phyloP scores from a whole-genome alignment of 2,797 vertebrate species.

The Eulemur coronatus region DNA sequence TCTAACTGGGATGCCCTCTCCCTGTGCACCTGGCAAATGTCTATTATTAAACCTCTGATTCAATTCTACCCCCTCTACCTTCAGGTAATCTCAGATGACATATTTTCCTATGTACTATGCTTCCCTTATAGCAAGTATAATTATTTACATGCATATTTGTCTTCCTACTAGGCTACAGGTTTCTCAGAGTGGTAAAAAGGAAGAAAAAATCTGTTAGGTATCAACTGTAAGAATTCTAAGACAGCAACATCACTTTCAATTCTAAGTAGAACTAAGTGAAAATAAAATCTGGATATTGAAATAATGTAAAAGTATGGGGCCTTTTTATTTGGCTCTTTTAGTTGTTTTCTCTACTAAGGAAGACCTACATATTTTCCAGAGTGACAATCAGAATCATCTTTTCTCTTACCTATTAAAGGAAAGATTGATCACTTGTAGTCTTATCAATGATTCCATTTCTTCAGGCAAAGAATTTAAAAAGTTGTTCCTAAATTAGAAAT shows the following conservation, averaged over 20 bases:
- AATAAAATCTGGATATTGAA: slow-evolving; percentile 31
- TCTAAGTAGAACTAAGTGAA: background rate
- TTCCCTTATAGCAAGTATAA: background rate
- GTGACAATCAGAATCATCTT: background rate
- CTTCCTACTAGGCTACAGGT: background rate
- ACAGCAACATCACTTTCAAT: slow-evolving; percentile 13
- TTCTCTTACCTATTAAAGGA: slow-evolving; percentile 92
- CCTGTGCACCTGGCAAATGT: background rate
- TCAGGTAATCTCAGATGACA: background rate
- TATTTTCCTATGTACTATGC: background rate
- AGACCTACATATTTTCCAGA: background rate
- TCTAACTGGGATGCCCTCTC: background rate
- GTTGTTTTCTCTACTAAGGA: background rate
- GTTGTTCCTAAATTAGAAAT: slow-evolving; percentile 90
- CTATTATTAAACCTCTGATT: background rate
- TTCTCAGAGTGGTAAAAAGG: slow-evolving; percentile 3
- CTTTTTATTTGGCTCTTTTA: background rate
- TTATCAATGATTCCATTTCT: slow-evolving; percentile 89
- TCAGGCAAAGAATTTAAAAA: slow-evolving; percentile 90
- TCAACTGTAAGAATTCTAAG: slow-evolving; percentile 23
- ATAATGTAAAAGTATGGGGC: background rate
- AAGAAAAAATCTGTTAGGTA: background rate
- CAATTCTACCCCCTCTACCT: background rate
- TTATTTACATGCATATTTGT: background rate
- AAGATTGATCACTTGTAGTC: slow-evolving; percentile 90